A percentile compares a stretch with the other conserved stretches of the same genome.
Conservation (phyloP, 2,113 vertebrate species). For the cat (Felis catus) region F.catus_Fca126_mat1.0 CM031412.1:146228001-146228500, state of each 20-base stretch:
- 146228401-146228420: neutral
- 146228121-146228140: neutral
- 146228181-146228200: neutral
- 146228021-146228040: neutral
- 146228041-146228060: neutral
- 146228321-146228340: neutral
- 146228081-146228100: neutral
- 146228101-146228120: neutral
- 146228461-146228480: neutral
- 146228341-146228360: neutral
- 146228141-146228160: neutral
- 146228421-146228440: neutral
- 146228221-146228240: neutral
- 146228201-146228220: neutral
- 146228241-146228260: neutral
- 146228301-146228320: neutral
- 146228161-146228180: neutral
- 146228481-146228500: neutral
- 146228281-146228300: neutral
- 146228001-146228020: neutral
- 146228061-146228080: neutral
- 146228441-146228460: neutral
- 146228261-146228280: neutral
- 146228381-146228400: neutral
- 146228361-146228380: neutral